Evolutionary conservation across 2,113 vertebrate genomes (phyloP).

Genomic region (Hyperopisus bebe): DNA sequence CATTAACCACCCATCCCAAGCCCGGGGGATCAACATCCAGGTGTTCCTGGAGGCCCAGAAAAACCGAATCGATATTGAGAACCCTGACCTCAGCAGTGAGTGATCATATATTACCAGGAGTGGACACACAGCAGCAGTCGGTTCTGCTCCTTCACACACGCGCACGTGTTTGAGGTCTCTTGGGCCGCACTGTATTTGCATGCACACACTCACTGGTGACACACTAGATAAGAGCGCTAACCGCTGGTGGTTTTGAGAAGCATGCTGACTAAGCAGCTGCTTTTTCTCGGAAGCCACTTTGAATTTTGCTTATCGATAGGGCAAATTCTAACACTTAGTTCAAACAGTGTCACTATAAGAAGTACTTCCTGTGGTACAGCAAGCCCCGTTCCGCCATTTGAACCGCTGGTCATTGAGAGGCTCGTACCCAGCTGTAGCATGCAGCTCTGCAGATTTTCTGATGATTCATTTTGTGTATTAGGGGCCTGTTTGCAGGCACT

Average conservation of each 20-base stretch:
- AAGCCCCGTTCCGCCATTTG: not conserved
- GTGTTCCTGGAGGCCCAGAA: constrained; percentile 81
- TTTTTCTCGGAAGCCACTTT: not conserved
- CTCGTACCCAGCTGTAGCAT: not conserved
- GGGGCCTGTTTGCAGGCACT: not conserved
- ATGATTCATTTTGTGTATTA: not conserved
- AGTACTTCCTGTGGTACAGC: not conserved
- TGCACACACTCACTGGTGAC: not conserved
- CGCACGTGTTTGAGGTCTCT: not conserved
- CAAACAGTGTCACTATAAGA: not conserved
- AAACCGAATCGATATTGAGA: constrained; percentile 68
- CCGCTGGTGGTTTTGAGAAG: not conserved
- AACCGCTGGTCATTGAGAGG: not conserved
- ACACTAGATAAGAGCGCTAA: not conserved
- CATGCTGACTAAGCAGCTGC: not conserved
- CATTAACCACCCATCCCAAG: constrained; percentile 67
- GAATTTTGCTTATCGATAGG: not conserved
- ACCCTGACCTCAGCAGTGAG: constrained; percentile 72
- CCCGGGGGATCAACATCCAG: constrained; percentile 69
- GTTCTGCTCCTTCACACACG: not conserved
- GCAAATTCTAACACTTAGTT: not conserved
- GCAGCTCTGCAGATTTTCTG: not conserved
- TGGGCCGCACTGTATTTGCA: not conserved
- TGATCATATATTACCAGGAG: not conserved
- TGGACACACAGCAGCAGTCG: not conserved